A percentile compares a stretch with the other conserved stretches of the same genome.
Evolutionary conservation across 2,797 vertebrate species (phyloP).

Genomic region (Pachyuromys duprasi): DNA sequence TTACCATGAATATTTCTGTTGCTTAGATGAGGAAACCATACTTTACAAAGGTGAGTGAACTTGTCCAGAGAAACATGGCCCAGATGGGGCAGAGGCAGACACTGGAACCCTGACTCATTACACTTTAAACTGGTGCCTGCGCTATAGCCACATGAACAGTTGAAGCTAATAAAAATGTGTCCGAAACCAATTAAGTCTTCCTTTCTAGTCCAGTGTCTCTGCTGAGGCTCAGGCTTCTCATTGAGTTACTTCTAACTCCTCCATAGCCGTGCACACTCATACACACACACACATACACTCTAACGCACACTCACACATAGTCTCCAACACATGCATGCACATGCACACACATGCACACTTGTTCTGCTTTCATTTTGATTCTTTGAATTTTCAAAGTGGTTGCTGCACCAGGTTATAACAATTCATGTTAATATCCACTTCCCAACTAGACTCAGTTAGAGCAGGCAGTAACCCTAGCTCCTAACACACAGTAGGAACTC

Average conservation of each 20-base stretch:
- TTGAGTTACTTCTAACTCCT: neutral
- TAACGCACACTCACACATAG: no score
- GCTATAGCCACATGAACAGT: no score
- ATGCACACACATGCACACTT: neutral
- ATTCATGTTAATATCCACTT: neutral
- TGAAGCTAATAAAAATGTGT: neutral
- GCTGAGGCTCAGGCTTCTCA: neutral
- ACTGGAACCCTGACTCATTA: neutral
- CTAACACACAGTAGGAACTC: neutral
- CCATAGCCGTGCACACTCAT: neutral
- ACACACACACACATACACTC: neutral
- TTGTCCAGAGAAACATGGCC: neutral
- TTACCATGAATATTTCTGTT: neutral
- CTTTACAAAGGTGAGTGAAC: neutral
- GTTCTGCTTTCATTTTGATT: neutral
- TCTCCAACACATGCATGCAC: neutral
- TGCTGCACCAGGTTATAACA: neutral
- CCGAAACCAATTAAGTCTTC: neutral
- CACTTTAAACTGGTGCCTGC: slow-evolving; percentile 1
- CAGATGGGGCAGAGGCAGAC: neutral
- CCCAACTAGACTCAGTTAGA: neutral
- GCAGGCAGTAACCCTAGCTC: neutral
- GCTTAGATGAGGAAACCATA: neutral
- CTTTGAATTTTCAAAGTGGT: neutral
- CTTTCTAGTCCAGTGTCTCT: neutral